Base-by-base conservation (phyloP, 2,113 vertebrate genomes). In the Sinocyclocheilus maitianheensis region DNA sequence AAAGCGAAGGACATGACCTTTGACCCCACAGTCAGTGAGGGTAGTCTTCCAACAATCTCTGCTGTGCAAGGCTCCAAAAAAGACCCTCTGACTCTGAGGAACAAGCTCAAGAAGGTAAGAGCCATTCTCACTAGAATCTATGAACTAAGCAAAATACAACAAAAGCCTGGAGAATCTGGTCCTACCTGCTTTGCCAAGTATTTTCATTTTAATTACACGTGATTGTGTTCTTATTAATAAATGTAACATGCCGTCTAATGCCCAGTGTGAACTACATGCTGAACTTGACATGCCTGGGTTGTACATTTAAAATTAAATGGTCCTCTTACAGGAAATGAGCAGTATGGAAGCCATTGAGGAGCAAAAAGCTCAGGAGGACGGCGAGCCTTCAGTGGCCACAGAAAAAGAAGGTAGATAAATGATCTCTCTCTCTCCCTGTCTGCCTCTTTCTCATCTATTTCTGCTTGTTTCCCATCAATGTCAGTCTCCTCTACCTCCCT, bases 51-150 rank as follows among this genome's bases (percentile, higher is more conserved):
- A 13, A 63, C 8, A n/a, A 22, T n/a, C 46, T 83, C 72, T 62
- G 43, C 53, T 34, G 20, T 26, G 16, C 26, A 51, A n/a, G 58
- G 53, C n/a, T 79, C 80, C 74, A 92, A 84, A 79, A 92, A 79
- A 71, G 88, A 93, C 46, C 60, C 75, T 2, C 14, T 83, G 20
- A 65, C 63, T n/a, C 53, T 84, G 4, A 60, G 43, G 72, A 90
- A 77, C 87, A 93, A 90, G 82, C 92, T 94, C 75, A 92, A 91
- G 60, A 92, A 74, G 92, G 93, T 95, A 91, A 92, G 91, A 83
- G 13, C 22, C 13, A 8, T 13, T 51, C 14, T 53, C 0, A 24
- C 9, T n/a, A 51, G 22, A 13, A 26, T 46, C 12, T 26, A 40
- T 51, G 5, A 40, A 14, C 22, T 51, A 26, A 48, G 3, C 46